Base-by-base conservation (phyloP, 2,113 vertebrate species). In the Tringa solitaria region DNA sequence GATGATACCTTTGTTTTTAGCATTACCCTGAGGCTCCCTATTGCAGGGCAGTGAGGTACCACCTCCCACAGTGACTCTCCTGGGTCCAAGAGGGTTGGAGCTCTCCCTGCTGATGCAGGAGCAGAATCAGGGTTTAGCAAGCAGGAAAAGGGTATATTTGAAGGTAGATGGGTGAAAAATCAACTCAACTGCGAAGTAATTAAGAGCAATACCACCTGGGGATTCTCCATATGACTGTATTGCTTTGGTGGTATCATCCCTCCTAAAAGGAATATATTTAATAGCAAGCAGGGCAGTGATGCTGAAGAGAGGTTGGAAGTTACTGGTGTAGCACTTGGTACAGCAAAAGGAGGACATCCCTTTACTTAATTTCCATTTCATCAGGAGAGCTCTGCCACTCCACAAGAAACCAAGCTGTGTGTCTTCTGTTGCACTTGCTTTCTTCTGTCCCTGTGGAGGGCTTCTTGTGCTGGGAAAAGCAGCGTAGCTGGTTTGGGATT, bases 1-100 rank as follows among this genome's bases (percentile, higher is more conserved):
- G 72, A 46, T 0, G 1, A 3, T 78, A 37, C 14, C 23, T 10
- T 0, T 0, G 6, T 1, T 56, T 87, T 73, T 90, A 60, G 41
- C 54, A 54, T 53, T 67, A 28, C 48, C 7, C 18, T 72, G 57
- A 23, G 35, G 11, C 15, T 93, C 19, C 41, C 8, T 9, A 5
- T 26, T 84, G 19, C 46, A 59, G 65, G 51, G 32, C 27, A 63
- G 11, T 48, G 45, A 53, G 7, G 26, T 53, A 56, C 68, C 33
- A 59, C 32, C 43, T 77, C 39, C 65, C 4, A 2, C 39, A 64
- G 30, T 1, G 8, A 5, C 24, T 83, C 10, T 53, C 14, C 24
- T 2, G 61, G 2, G 48, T 10, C 3, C 12, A 3, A 24, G 51
- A 8, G 30, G 2, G 24, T 26, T 83, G 76, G 5, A 23, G 22